Conservation (phyloP, 2,888 invertebrate genomes). For the Andrena chrysosceles region DNA sequence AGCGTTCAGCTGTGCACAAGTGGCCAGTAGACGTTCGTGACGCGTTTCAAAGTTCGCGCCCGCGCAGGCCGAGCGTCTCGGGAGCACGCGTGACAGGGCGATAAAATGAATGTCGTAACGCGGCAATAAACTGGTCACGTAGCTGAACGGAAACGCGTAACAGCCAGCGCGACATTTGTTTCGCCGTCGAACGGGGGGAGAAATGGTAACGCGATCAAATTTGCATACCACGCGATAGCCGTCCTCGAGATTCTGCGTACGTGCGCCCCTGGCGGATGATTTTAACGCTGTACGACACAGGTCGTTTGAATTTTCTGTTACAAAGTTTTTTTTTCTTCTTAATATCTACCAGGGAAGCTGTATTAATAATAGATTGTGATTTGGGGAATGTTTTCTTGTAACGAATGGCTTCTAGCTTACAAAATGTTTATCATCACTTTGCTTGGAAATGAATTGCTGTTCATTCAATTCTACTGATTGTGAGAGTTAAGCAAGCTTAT, state of each 20-base stretch:
- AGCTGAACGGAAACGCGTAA: conserved; percentile 60
- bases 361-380: not conserved
- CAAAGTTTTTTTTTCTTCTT: not conserved
- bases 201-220: conserved; percentile 53
- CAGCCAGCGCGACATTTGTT: conserved; percentile 58
- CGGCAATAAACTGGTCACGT: conserved; percentile 62
- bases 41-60: conserved; percentile 13
- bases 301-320: conserved; percentile 6
- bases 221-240: conserved; percentile 51
- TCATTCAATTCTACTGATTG: no score
- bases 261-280: not conserved
- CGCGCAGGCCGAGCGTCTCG: not conserved
- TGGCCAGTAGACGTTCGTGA: not conserved
- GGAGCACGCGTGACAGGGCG: conserved; percentile 42
- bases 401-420: no score
- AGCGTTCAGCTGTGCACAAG: not conserved
- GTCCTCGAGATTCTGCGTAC: conserved; percentile 27
- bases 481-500: no score
- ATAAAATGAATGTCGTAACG: conserved; percentile 63
- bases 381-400: no score
- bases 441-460: no score
- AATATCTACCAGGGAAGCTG: not conserved
- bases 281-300: not conserved
- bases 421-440: no score
- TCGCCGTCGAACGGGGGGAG: conserved; percentile 32